Base-by-base conservation (phyloP, 2,113 vertebrate species). In the Mormyrus lacerda region DNA sequence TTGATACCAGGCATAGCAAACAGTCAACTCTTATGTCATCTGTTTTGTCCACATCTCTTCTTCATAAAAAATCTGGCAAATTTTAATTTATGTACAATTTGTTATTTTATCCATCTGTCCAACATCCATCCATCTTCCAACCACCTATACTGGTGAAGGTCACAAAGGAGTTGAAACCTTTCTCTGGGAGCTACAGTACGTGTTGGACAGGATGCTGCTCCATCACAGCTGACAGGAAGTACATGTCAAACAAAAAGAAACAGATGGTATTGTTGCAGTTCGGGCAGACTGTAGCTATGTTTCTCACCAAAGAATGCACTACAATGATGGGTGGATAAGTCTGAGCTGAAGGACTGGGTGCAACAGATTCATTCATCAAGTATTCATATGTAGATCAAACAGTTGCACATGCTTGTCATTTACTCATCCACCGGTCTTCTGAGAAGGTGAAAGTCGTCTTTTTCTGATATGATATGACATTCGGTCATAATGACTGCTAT, bases 171-270 rank as follows among this genome's bases (percentile, higher is more conserved):
- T 8, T n/a, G 24, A 61, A 61, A n/a, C 58, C 9, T 65, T 10
- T 27, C 53, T 55, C 53, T 55, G 53, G 53, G 53, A 55, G 5
- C 53, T 55, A 55, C 19, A 55, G 58, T 27, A 65, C n/a, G 27
- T 27, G 9, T 65, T 61, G 58, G 58, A 61, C 24, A 61, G n/a
- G 58, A 65, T 27, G 58, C 58, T 65, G 27, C 58, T 27, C n/a
- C 58, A 65, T 97, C 91, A 93, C 92, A 97, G 96, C 97, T 97
- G 94, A 76, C 93, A 89, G 87, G 89, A 91, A 91, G 93, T 92
- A 89, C 91, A 76, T 39, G 69, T 76, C 10, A 17, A 76, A 76
- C 27, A 17, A 76, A 39, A 76, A 35, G 69, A 76, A 76, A 76
- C 27, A 76, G 69, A 39, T 76, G 69, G 69, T 35, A 76, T 31